phyloP scores from a whole-genome alignment of 2,797 vertebrate genomes.

The Brachymystax lenok region DNA sequence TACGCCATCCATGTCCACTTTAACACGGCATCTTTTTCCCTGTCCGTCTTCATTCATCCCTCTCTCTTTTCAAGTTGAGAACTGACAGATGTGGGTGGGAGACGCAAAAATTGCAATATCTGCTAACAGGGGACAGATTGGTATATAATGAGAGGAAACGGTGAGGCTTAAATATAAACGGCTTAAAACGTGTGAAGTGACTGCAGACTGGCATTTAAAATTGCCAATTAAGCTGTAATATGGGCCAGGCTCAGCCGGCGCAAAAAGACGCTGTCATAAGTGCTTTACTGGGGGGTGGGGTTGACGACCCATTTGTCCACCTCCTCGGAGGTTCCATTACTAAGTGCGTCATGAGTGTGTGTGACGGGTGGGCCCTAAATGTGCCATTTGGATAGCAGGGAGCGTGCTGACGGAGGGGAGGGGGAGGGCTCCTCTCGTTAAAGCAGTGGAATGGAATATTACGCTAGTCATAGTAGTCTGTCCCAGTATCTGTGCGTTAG shows the following conservation, averaged over 20 bases:
- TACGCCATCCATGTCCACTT: background rate
- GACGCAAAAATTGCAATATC: constrained; percentile 2
- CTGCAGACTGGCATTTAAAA: constrained; percentile 4
- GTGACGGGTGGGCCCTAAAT: constrained; percentile 23
- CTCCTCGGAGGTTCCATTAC: constrained; percentile 46
- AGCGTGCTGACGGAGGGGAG: background rate
- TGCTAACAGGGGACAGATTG: background rate
- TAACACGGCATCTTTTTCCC: background rate
- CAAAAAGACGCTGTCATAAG: background rate
- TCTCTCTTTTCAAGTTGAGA: background rate
- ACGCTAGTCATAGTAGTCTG: background rate
- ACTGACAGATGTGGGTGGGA: constrained; percentile 8
- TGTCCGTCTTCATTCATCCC: background rate
- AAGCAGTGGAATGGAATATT: constrained; percentile 5
- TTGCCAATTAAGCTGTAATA: background rate
- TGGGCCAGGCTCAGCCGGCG: background rate
- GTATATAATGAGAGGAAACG: constrained; percentile 2
- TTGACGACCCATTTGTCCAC: background rate
- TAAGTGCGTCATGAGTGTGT: constrained; percentile 31
- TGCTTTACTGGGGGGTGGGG: background rate
- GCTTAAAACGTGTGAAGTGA: background rate
- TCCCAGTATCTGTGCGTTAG: too few relatives aligned
- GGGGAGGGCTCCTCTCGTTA: background rate
- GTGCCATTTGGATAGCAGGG: constrained; percentile 26
- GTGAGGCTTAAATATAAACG: background rate